Evolutionary conservation across 2,888 invertebrate species (phyloP).

Genomic region (Brachycybe producta): DNA sequence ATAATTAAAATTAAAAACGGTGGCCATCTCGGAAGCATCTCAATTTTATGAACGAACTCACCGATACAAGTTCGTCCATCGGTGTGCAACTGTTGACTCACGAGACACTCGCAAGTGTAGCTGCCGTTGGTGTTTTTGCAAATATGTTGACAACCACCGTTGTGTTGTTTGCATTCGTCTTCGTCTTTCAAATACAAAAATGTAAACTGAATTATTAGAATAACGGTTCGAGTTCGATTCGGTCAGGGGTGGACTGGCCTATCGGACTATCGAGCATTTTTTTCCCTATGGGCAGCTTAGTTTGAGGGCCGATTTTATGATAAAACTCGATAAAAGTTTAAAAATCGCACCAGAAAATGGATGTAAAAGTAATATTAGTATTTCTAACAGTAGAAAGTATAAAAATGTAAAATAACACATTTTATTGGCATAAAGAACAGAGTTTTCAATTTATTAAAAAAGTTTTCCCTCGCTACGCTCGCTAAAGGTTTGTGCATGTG

Average conservation of each 20-base stretch:
- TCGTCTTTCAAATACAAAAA: conserved; percentile 26
- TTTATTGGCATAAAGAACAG: too few species aligned
- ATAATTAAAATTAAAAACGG: not conserved
- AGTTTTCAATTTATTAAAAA: too few species aligned
- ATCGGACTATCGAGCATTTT: too few species aligned
- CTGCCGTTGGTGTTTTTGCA: conserved; percentile 33
- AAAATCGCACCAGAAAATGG: not conserved
- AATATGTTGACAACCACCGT: conserved; percentile 35
- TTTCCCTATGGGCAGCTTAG: too few species aligned
- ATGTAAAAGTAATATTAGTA: conserved; percentile 8
- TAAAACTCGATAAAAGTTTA: too few species aligned
- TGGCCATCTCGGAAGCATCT: not conserved
- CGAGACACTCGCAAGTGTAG: conserved; percentile 31
- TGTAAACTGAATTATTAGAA: not conserved
- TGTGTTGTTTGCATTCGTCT: conserved; percentile 31
- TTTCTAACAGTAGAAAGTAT: too few species aligned
- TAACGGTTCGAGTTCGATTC: too few species aligned
- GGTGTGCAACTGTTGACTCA: conserved; percentile 22
- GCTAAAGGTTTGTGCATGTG: too few species aligned
- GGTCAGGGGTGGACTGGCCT: too few species aligned
- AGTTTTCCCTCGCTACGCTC: too few species aligned
- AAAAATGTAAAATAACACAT: too few species aligned
- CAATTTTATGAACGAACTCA: conserved; percentile 2
- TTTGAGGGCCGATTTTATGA: too few species aligned
- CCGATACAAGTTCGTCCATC: conserved; percentile 20